phyloP scores from a whole-genome alignment of 2,888 invertebrate species.

The Microctonus brassicae region DNA sequence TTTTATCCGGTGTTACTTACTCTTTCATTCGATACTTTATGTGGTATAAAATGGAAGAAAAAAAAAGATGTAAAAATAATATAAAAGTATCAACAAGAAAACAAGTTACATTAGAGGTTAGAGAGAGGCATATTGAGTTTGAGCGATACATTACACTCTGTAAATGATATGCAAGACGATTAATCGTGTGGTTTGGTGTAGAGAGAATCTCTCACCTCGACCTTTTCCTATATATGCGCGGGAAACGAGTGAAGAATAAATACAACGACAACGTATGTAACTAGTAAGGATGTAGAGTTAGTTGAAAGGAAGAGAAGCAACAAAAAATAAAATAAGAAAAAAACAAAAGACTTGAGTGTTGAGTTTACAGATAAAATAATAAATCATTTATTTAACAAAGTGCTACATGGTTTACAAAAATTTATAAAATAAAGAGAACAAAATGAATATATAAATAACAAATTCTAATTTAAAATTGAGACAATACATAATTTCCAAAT shows the following conservation, averaged over 20 bases:
- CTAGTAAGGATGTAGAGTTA: background rate
- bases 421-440: too few species aligned
- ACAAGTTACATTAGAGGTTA: background rate
- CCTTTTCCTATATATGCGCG: background rate
- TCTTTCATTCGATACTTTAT: too few species aligned
- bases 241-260: background rate
- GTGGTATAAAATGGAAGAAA: too few species aligned
- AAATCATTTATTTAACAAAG: too few species aligned
- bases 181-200: background rate
- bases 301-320: background rate
- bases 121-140: background rate
- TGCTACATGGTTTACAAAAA: too few species aligned
- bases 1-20: too few species aligned
- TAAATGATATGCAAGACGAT: constrained; percentile 16
- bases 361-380: constrained; percentile 31
- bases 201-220: constrained; percentile 18
- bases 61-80: too few species aligned
- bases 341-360: background rate
- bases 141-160: constrained; percentile 1
- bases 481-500: too few species aligned
- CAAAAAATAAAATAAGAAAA: background rate
- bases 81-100: background rate
- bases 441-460: too few species aligned
- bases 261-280: background rate
- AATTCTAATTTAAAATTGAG: too few species aligned